A percentile compares a stretch with the other conserved stretches of the same genome.
Evolutionary conservation across 2,113 vertebrate genomes (phyloP).

Genomic region (Dasypus novemcinctus): DNA sequence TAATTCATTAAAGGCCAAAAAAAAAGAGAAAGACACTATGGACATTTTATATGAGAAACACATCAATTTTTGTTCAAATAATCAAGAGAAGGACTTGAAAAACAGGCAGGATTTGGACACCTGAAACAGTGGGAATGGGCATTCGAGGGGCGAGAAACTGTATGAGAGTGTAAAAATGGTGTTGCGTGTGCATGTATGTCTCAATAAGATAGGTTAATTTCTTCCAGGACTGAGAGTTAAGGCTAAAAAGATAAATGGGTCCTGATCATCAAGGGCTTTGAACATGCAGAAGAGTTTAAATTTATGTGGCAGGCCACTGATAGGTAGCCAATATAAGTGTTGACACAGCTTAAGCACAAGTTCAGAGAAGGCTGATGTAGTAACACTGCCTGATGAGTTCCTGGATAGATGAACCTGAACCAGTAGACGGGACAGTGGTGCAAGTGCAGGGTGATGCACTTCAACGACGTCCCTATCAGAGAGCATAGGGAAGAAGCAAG

Average conservation of each 20-base stretch:
- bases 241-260: neutral
- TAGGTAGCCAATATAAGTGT: fast-evolving
- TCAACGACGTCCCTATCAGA: fast-evolving
- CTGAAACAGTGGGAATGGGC: neutral
- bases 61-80: neutral
- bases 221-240: neutral
- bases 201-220: neutral
- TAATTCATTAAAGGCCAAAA: neutral
- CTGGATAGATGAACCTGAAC: neutral
- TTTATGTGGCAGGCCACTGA: neutral
- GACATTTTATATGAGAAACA: neutral
- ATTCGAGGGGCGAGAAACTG: neutral
- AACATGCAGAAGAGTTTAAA: neutral
- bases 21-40: neutral
- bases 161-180: neutral
- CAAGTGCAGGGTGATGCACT: fast-evolving
- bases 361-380: neutral
- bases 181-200: fast-evolving
- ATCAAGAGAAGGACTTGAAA: neutral
- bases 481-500: neutral
- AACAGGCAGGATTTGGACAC: neutral
- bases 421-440: fast-evolving
- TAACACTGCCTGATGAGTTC: neutral
- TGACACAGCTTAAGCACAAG: neutral
- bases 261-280: neutral